phyloP scores from a whole-genome alignment of 2,888 invertebrate species.

The Caenorhabditis sp. region DNA sequence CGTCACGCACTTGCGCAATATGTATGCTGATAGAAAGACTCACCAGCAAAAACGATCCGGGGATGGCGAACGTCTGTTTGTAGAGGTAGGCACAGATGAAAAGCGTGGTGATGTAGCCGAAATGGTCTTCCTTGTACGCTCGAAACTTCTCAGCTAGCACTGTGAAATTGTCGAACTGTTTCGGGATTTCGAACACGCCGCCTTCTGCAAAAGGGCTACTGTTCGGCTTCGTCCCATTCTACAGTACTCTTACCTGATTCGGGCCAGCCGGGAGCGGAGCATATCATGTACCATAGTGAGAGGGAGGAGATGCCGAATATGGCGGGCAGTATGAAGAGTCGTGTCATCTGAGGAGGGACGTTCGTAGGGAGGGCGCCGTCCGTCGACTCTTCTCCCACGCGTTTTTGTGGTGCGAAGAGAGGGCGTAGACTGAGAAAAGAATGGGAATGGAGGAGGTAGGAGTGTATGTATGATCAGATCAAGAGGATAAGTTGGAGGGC shows the following conservation, averaged over 20 bases:
- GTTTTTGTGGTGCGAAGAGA: constrained; percentile 41
- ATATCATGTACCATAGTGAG: constrained; percentile 75
- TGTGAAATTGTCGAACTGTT: constrained; percentile 78
- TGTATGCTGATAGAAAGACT: constrained; percentile 59
- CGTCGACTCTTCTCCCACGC: constrained; percentile 39
- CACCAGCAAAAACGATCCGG: constrained; percentile 83
- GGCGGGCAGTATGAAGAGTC: constrained; percentile 76
- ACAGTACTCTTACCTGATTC: constrained; percentile 53
- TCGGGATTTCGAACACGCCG: constrained; percentile 73
- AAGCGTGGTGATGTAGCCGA: constrained; percentile 81
- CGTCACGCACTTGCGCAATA: constrained; percentile 42
- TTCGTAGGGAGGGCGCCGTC: constrained; percentile 23
- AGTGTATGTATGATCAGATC: constrained; percentile 50
- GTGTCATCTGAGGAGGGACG: constrained; percentile 63
- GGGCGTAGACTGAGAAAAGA: constrained; percentile 33
- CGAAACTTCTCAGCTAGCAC: constrained; percentile 79
- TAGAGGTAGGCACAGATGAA: constrained; percentile 83
- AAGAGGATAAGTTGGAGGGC: constrained; percentile 60
- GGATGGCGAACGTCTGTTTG: constrained; percentile 84
- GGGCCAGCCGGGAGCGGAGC: constrained; percentile 76
- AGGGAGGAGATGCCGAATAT: constrained; percentile 76
- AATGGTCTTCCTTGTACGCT: constrained; percentile 81
- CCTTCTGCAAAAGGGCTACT: constrained; percentile 65
- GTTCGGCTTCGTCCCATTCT: background rate
- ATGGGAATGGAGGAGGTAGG: constrained; percentile 3